phyloP scores from a whole-genome alignment of 2,888 invertebrate species.

The Corythucha ciliata region DNA sequence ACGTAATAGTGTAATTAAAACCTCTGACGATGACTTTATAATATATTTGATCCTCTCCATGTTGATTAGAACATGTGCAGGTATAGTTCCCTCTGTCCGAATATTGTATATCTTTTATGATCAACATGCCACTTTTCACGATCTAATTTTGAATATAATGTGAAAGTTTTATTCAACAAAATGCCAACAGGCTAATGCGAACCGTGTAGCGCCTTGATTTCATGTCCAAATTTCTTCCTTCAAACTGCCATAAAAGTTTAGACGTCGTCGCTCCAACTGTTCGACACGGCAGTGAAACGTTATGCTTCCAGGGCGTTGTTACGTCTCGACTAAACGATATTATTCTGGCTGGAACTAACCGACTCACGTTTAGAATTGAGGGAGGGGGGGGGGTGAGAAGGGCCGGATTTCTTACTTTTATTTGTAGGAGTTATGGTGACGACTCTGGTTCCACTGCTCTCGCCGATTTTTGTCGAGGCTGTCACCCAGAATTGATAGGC shows the following conservation, averaged over 20 bases:
- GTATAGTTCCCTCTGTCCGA: slow-evolving; percentile 85
- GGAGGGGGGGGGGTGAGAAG: slow-evolving; percentile 17
- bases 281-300: slow-evolving; percentile 70
- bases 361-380: neutral
- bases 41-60: slow-evolving; percentile 73
- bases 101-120: slow-evolving; percentile 66
- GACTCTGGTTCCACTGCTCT: slow-evolving; percentile 70
- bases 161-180: too few relatives aligned
- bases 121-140: slow-evolving; percentile 55
- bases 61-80: slow-evolving; percentile 72
- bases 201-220: too few relatives aligned
- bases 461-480: slow-evolving; percentile 73
- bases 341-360: slow-evolving; percentile 71
- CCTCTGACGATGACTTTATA: slow-evolving; percentile 57
- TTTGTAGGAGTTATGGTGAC: slow-evolving; percentile 66
- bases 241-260: slow-evolving; percentile 66
- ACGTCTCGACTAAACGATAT: slow-evolving; percentile 75
- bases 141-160: too few relatives aligned
- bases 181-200: too few relatives aligned
- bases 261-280: slow-evolving; percentile 76
- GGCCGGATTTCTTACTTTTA: slow-evolving; percentile 45
- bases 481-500: slow-evolving; percentile 64
- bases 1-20: slow-evolving; percentile 29
- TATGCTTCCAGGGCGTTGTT: slow-evolving; percentile 78
- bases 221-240: too few relatives aligned